Evolutionary conservation across 2,113 vertebrate species (phyloP), one percentile per base, ranked within the genome.

Genomic region (Thunnus thynnus): DNA sequence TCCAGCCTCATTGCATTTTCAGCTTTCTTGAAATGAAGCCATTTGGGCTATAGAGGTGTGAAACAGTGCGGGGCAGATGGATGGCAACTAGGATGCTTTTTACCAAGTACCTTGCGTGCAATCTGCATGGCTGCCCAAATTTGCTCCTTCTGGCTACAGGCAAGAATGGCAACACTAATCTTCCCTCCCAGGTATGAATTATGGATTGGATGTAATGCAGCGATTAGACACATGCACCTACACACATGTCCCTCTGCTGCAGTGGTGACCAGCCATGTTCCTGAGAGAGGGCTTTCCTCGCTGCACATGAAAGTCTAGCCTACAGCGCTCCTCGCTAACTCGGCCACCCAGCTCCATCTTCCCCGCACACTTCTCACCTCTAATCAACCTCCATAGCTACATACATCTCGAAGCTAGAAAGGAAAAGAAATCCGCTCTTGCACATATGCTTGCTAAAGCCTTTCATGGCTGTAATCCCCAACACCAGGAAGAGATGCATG

Each of bases 141-240:
- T 30, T 56, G 61, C 46, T 66, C 55, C 68, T 73, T 72, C 76
- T 78, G 70, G 72, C 78, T 65, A 27, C 54, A 27, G 51, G 67
- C 57, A 27, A 61, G 41, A 73, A 69, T 61, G 64, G 78, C 67
- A 79, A 55, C 52, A 44, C 65, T 86, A 73, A 84, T 73, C 78
- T 65, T 68, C 50, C 76, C 64, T 70, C 20, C 76, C n/a, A 20
- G 1, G 12, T 90, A 78, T 91, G 88, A 93, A 92, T 93, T 88
- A 90, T 91, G 70, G 69, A 91, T 88, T 46, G 69, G 78, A 73
- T 72, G 75, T 89, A 84, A 86, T 79, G 72, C 84, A 76, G 85
- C 60, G 62, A 90, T 89, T 88, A 87, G 74, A 78, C 73, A 52
- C 86, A 80, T 48, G 3, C 72, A 74, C 67, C 68, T 54, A 74